These are phyloP conservation scores for Vireo griseus DNA, from an alignment of 2,797 vertebrate genomes.

Conservation along the genomic window DNA sequence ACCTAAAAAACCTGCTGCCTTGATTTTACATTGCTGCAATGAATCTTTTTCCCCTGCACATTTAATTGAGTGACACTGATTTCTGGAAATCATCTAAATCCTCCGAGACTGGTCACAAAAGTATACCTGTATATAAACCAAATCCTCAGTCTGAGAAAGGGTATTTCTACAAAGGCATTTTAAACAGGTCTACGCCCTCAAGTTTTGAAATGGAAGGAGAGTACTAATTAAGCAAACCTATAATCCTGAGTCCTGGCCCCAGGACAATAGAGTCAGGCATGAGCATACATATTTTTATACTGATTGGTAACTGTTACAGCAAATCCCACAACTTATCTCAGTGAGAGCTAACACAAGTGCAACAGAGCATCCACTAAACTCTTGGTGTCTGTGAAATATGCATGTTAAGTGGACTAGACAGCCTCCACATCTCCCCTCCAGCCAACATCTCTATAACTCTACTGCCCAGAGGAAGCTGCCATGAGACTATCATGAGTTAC, in stretches of 20 bases:
- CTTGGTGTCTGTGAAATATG: background rate
- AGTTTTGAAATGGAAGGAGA: conserved; percentile 2
- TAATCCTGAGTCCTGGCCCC: background rate
- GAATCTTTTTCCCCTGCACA: background rate
- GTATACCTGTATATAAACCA: background rate
- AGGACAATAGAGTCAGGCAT: rapidly evolving
- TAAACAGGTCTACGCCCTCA: background rate
- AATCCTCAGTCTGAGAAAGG: background rate
- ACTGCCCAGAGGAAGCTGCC: rapidly evolving
- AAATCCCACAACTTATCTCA: background rate
- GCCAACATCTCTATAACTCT: background rate
- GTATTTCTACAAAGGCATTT: background rate
- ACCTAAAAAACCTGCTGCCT: background rate
- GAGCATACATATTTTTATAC: background rate
- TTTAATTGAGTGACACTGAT: conserved; percentile 23
- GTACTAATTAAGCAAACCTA: conserved; percentile 14
- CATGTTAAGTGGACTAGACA: background rate
- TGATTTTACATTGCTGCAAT: conserved; percentile 9
- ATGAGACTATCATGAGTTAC: background rate
- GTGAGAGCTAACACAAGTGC: background rate
- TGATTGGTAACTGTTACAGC: background rate
- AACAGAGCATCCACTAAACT: background rate
- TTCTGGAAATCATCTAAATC: conserved; percentile 25
- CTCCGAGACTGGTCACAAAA: background rate
- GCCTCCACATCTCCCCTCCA: background rate